A percentile compares a stretch with the other conserved stretches of the same genome.
Evolutionary conservation across 1,140 invertebrate genomes (phyloP).

Genomic region (Sycophila sp.): DNA sequence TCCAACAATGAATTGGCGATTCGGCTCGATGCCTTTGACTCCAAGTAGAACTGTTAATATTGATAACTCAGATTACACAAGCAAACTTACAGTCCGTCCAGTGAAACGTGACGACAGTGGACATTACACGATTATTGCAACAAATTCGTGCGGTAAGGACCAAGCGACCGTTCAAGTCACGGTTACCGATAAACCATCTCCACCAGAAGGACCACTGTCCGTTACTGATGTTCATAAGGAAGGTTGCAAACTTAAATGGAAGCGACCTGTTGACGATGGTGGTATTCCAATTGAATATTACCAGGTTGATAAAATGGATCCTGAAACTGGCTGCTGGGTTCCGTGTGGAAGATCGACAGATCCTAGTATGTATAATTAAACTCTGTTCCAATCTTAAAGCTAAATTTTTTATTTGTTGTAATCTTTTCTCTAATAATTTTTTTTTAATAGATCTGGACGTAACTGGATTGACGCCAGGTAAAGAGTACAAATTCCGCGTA

Average conservation of each 20-base stretch:
- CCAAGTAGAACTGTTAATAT: conserved; percentile 76
- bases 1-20: conserved; percentile 90
- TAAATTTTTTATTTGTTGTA: conserved; percentile 15
- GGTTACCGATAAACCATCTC: conserved; percentile 89
- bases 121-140: conserved; percentile 87
- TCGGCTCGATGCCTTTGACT: conserved; percentile 70
- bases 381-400: background rate
- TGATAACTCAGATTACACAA: conserved; percentile 88
- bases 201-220: conserved; percentile 90
- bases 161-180: conserved; percentile 88
- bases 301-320: conserved; percentile 93
- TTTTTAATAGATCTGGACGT: conserved; percentile 76
- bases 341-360: conserved; percentile 86
- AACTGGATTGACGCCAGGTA: conserved; percentile 85
- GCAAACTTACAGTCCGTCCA: conserved; percentile 85
- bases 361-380: conserved; percentile 69
- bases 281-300: conserved; percentile 91
- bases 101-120: conserved; percentile 84
- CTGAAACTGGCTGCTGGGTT: conserved; percentile 93
- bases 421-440: conserved; percentile 26
- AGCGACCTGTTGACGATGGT: conserved; percentile 89
- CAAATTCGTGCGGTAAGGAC: conserved; percentile 88
- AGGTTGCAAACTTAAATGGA: conserved; percentile 95
- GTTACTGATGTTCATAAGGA: conserved; percentile 92
- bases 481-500: conserved; percentile 95